phyloP scores from a whole-genome alignment of 1,140 invertebrate species.

The Triops cancriformis region DNA sequence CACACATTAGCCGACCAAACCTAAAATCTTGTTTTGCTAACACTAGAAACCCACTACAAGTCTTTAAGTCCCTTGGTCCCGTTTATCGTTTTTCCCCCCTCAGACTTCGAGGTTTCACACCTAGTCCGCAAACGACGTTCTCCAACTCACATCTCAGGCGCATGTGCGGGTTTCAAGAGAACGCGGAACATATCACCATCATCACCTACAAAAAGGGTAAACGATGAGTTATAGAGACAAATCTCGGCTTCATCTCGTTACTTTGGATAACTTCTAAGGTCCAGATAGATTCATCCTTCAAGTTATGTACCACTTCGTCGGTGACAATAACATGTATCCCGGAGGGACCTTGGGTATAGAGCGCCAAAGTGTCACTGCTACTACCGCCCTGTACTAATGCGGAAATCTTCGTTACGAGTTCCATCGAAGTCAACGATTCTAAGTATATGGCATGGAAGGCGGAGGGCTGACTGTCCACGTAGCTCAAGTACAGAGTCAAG shows the following conservation, averaged over 20 bases:
- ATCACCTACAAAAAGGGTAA: background rate
- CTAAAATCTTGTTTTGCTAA: background rate
- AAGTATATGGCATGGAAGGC: conserved; percentile 75
- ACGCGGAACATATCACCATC: conserved; percentile 1
- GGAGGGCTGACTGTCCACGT: conserved; percentile 40
- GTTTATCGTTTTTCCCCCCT: background rate
- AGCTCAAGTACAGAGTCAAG: conserved; percentile 63
- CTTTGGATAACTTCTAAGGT: conserved; percentile 20
- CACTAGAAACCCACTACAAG: background rate
- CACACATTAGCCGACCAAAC: background rate
- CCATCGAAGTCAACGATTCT: conserved; percentile 52
- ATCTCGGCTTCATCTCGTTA: background rate
- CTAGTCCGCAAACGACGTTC: background rate
- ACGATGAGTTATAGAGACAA: background rate
- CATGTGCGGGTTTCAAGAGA: background rate
- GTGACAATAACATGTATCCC: conserved; percentile 64
- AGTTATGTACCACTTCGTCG: conserved; percentile 58
- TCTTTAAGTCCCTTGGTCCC: background rate
- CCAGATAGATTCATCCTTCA: conserved; percentile 55
- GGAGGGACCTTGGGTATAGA: conserved; percentile 63
- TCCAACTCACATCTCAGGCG: background rate
- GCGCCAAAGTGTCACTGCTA: conserved; percentile 46
- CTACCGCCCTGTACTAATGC: conserved; percentile 45
- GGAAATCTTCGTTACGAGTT: conserved; percentile 58
- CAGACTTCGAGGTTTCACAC: background rate